These are phyloP conservation scores for Agapostemon virescens DNA, from an alignment of 2,888 invertebrate genomes.

Conservation along the genomic window DNA sequence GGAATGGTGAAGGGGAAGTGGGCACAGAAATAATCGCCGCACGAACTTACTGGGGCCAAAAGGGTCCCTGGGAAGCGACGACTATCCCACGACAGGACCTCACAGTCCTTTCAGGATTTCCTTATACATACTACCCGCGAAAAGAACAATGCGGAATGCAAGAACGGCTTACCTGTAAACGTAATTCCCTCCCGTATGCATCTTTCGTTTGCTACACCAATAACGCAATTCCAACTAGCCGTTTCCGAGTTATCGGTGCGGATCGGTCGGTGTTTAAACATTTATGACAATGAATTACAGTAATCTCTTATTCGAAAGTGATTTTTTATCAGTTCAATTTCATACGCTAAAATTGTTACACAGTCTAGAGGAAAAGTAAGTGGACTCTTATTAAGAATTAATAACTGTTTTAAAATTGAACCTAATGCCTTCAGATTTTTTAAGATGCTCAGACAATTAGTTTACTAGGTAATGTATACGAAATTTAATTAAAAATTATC, in stretches of 20 bases:
- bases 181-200: background rate
- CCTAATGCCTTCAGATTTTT: no score
- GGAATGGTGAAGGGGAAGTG: slow-evolving; percentile 19
- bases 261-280: background rate
- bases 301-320: no score
- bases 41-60: slow-evolving; percentile 57
- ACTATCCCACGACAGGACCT: slow-evolving; percentile 62
- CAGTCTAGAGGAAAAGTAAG: no score
- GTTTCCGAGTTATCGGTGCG: background rate
- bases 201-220: background rate
- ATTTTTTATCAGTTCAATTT: background rate
- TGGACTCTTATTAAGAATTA: no score
- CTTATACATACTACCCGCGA: slow-evolving; percentile 44
- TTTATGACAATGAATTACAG: background rate
- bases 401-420: no score
- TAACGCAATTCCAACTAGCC: background rate
- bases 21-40: slow-evolving; percentile 55
- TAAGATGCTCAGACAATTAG: no score
- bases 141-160: slow-evolving; percentile 58
- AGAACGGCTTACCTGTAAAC: background rate
- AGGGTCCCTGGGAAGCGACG: slow-evolving; percentile 58
- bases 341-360: no score
- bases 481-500: no score
- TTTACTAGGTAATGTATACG: no score
- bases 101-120: slow-evolving; percentile 42